Evolutionary conservation across 2,888 invertebrate genomes (phyloP).

Genomic region (Neria commutata): DNA sequence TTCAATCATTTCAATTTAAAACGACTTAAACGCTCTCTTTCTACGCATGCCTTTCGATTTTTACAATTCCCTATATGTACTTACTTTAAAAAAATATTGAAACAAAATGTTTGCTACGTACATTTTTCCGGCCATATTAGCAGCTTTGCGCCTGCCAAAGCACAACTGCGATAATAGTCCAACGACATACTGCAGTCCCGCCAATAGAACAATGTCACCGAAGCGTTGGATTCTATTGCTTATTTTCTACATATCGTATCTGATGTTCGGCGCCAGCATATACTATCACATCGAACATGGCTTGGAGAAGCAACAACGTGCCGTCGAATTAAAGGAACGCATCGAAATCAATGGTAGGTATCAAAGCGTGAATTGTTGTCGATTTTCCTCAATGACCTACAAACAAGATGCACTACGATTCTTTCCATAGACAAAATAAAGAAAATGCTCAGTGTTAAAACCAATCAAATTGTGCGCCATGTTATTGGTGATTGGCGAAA

Average conservation of each 20-base stretch:
- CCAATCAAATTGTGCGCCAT: no score
- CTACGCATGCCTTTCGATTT: no score
- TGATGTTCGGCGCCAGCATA: conserved; percentile 83
- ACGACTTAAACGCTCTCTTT: no score
- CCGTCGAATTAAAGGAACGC: conserved; percentile 68
- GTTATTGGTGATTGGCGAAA: no score
- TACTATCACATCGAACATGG: conserved; percentile 83
- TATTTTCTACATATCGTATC: conserved; percentile 75
- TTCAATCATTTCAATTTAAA: background rate
- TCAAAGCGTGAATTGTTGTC: no score
- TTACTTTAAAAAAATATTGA: no score
- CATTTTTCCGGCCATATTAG: background rate
- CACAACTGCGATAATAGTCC: conserved; percentile 15
- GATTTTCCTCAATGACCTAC: no score
- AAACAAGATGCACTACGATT: no score
- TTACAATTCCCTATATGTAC: no score
- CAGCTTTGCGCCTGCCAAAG: conserved; percentile 11
- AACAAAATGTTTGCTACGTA: no score
- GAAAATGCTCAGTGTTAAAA: no score
- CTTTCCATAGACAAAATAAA: no score
- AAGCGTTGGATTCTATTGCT: conserved; percentile 79
- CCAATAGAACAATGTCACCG: conserved; percentile 70
- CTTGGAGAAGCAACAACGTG: conserved; percentile 69
- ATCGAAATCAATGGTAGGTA: conserved; percentile 75
- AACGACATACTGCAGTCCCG: conserved; percentile 13